Base-by-base conservation (phyloP, 2,888 invertebrate species). In the Lepidonotus clava region DNA sequence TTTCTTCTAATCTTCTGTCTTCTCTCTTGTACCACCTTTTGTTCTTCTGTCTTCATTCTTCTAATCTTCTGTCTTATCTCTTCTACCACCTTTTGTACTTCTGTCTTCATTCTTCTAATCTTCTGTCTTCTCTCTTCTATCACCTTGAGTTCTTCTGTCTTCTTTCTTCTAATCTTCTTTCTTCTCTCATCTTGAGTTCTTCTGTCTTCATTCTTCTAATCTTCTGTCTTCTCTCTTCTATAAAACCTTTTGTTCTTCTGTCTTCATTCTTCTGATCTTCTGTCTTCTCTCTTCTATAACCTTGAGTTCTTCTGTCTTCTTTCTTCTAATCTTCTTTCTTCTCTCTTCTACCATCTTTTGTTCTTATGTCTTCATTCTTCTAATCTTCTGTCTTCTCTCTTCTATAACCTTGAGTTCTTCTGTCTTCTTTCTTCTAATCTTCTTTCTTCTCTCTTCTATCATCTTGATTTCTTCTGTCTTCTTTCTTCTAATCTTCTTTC, bases 161-260 rank as follows among this genome's bases (percentile, higher is more conserved):
- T 76, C 38, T 76, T 38, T 28, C 21, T 34, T 34, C 8, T 24
- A 36, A 14, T 40, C 38, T 36, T 36, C 76, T 36, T 76, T 32
- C 51, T 80, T 80, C 46, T 80, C 5, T 38, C 38, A 32, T 38
- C 34, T 71, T 5, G 4, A 34, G 4, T 28, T 28, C 21, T 51
- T 24, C 41, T 40, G 40, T 24, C 51, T 80, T 46, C 41, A 24
- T 46, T 76, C 76, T 38, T 34, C 38, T 71, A 14, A 18, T 34
- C 38, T 71, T 51, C 46, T 40, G 34, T 71, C 71, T 71, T 71
- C 71, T 71, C 32, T 71, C 77, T 77, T 77, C 77, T 77, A 6
- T 24, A 5, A n/a, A 6, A 40, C 24, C 46, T n/a, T 77, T 21
- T n/a, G 36, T 77, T 28, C 28, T 38, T 40, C 71, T 71, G 11